Evolutionary conservation across 92 coral and sea anemone genomes (phyloP).

Genomic region (Zoanthus sociatus): DNA sequence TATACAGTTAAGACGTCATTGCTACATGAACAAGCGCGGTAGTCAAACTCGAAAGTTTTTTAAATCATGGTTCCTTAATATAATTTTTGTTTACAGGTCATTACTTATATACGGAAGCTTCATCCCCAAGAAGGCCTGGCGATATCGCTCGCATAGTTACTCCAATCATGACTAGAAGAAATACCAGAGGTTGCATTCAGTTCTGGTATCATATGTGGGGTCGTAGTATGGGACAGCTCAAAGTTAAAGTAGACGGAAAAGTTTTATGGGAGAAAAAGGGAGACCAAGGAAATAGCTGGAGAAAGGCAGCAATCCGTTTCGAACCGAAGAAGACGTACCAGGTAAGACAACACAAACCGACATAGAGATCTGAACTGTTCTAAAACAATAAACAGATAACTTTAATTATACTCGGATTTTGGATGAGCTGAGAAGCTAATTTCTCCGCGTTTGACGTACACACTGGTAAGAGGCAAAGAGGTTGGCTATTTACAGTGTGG

Average conservation of each 20-base stretch:
- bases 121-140: background rate
- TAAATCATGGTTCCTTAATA: too few relatives aligned
- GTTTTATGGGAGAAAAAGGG: background rate
- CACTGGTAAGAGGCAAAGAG: too few relatives aligned
- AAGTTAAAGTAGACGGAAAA: background rate
- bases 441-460: too few relatives aligned
- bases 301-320: background rate
- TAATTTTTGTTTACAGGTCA: background rate
- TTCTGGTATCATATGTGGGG: constrained; percentile 34
- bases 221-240: background rate
- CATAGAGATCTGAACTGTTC: too few relatives aligned
- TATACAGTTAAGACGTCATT: too few relatives aligned
- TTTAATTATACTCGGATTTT: too few relatives aligned
- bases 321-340: background rate
- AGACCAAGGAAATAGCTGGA: background rate
- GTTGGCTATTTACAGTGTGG: too few relatives aligned
- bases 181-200: constrained; percentile 19
- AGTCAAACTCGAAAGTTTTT: too few relatives aligned
- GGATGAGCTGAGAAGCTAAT: too few relatives aligned
- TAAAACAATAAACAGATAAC: too few relatives aligned
- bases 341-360: background rate
- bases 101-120: constrained; percentile 21
- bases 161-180: background rate
- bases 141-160: background rate
- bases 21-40: too few relatives aligned